Percentiles rank a stretch among this genome's conserved stretches.
These are phyloP conservation scores for Hirtodrosophila cameraria DNA, from an alignment of 2,888 invertebrate species.

Conservation along the genomic window DNA sequence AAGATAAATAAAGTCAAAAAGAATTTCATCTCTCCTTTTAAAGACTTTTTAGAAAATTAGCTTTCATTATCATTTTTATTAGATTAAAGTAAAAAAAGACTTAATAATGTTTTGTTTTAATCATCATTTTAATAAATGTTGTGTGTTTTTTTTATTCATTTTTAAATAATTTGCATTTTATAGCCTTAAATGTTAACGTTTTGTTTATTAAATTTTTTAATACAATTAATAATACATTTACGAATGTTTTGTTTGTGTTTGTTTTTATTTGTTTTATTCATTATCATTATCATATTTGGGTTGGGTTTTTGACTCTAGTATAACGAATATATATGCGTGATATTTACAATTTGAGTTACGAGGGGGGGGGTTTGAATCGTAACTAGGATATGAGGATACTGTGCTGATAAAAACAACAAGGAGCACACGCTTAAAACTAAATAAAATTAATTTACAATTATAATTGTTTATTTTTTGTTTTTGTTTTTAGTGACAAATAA, in stretches of 20 bases:
- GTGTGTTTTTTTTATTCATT: slow-evolving; percentile 57
- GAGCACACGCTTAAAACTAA: slow-evolving; percentile 71
- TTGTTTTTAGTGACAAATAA: slow-evolving; percentile 59
- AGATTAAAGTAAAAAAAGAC: neutral
- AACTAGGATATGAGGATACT: slow-evolving; percentile 53
- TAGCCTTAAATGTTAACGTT: slow-evolving; percentile 44
- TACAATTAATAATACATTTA: slow-evolving; percentile 75
- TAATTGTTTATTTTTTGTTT: slow-evolving; percentile 53
- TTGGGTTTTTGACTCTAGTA: slow-evolving; percentile 51
- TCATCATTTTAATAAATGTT: slow-evolving; percentile 44
- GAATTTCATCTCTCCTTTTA: too few relatives aligned
- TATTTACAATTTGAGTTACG: slow-evolving; percentile 67
- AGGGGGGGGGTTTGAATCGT: slow-evolving; percentile 28
- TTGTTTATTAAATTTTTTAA: slow-evolving; percentile 52
- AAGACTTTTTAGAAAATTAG: too few relatives aligned
- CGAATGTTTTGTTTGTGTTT: slow-evolving; percentile 47
- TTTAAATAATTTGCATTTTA: slow-evolving; percentile 59
- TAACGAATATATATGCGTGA: slow-evolving; percentile 57
- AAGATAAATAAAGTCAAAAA: too few relatives aligned
- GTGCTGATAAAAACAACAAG: slow-evolving; percentile 66
- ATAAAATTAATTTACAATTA: slow-evolving; percentile 74
- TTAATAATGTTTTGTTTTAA: slow-evolving; percentile 15
- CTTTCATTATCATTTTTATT: too few relatives aligned
- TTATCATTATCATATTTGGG: slow-evolving; percentile 21
- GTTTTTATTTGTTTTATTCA: slow-evolving; percentile 26